Evolutionary conservation across 1,140 invertebrate species (phyloP).

Genomic region (Sarcophaga bullata): DNA sequence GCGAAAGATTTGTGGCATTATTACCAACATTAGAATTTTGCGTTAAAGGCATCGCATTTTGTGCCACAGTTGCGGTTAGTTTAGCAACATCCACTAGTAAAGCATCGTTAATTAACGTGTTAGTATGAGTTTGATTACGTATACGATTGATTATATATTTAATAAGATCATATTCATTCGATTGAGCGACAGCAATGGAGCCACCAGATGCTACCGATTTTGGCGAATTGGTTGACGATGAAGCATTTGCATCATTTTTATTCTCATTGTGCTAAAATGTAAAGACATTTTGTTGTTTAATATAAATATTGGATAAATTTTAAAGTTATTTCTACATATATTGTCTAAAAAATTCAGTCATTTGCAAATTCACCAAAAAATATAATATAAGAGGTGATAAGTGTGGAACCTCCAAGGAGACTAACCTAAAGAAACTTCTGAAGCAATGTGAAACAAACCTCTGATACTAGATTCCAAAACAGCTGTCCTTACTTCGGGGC

Average conservation of each 20-base stretch:
- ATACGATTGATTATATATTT: slow-evolving; percentile 61
- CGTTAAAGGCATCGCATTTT: slow-evolving; percentile 49
- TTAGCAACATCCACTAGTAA: slow-evolving; percentile 60
- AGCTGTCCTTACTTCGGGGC: no score
- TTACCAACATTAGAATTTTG: background rate
- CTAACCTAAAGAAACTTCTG: no score
- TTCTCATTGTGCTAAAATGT: slow-evolving; percentile 23
- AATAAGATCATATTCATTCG: slow-evolving; percentile 51
- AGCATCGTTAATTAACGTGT: slow-evolving; percentile 60
- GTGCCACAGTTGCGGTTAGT: slow-evolving; percentile 58
- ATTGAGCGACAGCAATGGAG: background rate
- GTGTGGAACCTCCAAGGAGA: no score
- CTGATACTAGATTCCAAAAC: no score
- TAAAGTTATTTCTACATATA: background rate
- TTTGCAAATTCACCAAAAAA: no score
- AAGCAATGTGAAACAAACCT: no score
- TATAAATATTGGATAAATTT: no score
- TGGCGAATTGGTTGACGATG: slow-evolving; percentile 16
- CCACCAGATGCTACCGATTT: slow-evolving; percentile 1
- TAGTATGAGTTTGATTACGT: slow-evolving; percentile 61
- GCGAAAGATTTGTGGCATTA: slow-evolving; percentile 49
- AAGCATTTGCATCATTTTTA: slow-evolving; percentile 2
- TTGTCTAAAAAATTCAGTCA: no score
- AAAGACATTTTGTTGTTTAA: background rate
- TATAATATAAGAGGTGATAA: no score